phyloP scores from a whole-genome alignment of 2,888 invertebrate species.

The Priocnemis perturbator region DNA sequence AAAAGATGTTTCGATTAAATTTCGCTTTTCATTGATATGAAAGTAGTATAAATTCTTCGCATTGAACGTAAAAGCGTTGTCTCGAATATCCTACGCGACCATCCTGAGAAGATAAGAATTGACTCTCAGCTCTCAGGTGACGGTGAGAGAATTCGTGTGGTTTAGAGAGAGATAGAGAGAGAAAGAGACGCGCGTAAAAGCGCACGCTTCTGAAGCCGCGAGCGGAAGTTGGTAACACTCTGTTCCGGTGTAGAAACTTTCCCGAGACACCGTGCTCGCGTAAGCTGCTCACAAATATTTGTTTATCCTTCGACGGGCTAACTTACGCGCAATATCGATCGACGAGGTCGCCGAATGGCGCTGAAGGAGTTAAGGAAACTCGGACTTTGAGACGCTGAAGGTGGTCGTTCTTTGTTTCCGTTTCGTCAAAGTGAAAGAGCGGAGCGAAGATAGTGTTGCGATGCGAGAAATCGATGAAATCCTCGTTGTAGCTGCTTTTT shows the following conservation, averaged over 20 bases:
- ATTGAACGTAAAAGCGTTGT: no score
- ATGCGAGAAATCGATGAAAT: not conserved
- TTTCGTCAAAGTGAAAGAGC: not conserved
- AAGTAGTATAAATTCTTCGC: no score
- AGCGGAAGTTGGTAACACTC: constrained; percentile 12
- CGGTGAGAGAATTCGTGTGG: no score
- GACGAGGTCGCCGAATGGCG: not conserved
- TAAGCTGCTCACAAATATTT: constrained; percentile 48
- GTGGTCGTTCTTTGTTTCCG: no score
- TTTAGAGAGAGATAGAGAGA: no score
- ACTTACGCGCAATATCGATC: constrained; percentile 32
- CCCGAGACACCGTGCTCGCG: constrained; percentile 42
- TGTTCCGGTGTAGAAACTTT: constrained; percentile 39
- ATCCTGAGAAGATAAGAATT: no score
- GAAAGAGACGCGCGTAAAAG: not conserved
- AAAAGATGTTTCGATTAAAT: no score
- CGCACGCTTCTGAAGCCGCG: not conserved
- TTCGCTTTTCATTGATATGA: no score
- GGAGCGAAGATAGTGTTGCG: not conserved
- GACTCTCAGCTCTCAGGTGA: no score
- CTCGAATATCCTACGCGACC: no score
- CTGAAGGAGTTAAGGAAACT: no score
- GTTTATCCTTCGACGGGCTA: constrained; percentile 47
- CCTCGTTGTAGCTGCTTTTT: not conserved
- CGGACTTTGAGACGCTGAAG: no score